Evolutionary conservation across 2,113 vertebrate genomes (phyloP).

Genomic region (Silurus asotus): DNA sequence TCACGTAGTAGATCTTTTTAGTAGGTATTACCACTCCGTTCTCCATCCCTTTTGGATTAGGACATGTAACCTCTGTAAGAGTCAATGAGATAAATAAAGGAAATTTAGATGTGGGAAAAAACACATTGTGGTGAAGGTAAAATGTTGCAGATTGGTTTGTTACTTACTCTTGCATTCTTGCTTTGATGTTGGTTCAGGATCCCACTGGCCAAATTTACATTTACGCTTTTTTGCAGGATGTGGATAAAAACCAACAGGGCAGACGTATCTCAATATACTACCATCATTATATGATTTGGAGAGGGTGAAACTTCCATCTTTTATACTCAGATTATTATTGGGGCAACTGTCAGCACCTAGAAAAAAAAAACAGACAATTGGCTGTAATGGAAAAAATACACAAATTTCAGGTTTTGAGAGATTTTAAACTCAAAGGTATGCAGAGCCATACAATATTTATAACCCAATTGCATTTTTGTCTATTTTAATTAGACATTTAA

Average conservation of each 20-base stretch:
- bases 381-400: neutral
- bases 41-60: conserved; percentile 67
- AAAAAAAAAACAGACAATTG: conserved; percentile 14
- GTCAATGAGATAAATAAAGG: neutral
- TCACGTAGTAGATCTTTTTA: conserved; percentile 66
- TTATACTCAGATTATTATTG: too few species aligned
- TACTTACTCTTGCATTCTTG: too few species aligned
- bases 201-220: too few species aligned
- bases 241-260: too few species aligned
- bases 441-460: neutral
- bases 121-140: neutral
- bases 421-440: neutral
- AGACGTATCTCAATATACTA: too few species aligned
- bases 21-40: conserved; percentile 67
- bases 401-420: neutral
- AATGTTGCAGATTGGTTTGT: too few species aligned
- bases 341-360: conserved; percentile 42
- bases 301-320: too few species aligned
- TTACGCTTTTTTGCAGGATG: too few species aligned
- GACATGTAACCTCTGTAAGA: conserved; percentile 44
- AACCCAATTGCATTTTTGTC: too few species aligned
- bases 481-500: neutral
- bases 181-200: too few species aligned
- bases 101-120: neutral
- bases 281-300: too few species aligned